Base-by-base conservation (phyloP, 2,888 invertebrate genomes). In the Reticulitermes lucifugus region DNA sequence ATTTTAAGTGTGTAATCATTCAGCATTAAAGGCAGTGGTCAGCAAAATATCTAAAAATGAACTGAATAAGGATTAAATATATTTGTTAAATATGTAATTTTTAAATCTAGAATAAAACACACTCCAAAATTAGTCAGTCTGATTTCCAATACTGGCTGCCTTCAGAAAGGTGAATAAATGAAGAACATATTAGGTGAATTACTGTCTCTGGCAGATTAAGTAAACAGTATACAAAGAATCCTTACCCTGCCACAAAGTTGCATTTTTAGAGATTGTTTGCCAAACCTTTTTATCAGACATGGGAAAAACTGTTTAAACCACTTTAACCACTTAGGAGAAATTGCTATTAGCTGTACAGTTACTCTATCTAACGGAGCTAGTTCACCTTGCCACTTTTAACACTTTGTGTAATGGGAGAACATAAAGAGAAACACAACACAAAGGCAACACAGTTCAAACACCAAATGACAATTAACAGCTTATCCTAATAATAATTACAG, bases 21-120 rank as follows among this genome's bases (percentile, higher is more conserved):
- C 84, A 84, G 84, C 84, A 84, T n/a, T n/a, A 77, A 59, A 77
- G 84, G 77, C 79, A 77, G n/a, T 22, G 84, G 84, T 25, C 29
- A 22, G 60, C 55, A 35, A 43, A 77, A 79, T 55, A 60, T 79
- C 60, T 70, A 65, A 60, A 77, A 77, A 25, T 41, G 41, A 84
- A 77, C 77, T n/a, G n/a, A 22, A 22, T 75, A 59, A 73, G 59
- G 51, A 65, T n/a, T 55, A 83, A 73, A 82, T 29, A 83, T 46
- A 73, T 22, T 43, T 25, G 46, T 6, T n/a, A 25, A 29, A 80
- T 41, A 59, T 41, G 35, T 21, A 80, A 35, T 21, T 35, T 60
- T 29, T 29, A 35, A n/a, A 6, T 65, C n/a, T 12, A 3, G 35
- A 0, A 35, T 35, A 35, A 21, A 65, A 43, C 60, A 43, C 5